Evolutionary conservation across 2,888 invertebrate species (phyloP), one percentile per base, ranked within the genome.

Genomic region (Drosophila dives): DNA sequence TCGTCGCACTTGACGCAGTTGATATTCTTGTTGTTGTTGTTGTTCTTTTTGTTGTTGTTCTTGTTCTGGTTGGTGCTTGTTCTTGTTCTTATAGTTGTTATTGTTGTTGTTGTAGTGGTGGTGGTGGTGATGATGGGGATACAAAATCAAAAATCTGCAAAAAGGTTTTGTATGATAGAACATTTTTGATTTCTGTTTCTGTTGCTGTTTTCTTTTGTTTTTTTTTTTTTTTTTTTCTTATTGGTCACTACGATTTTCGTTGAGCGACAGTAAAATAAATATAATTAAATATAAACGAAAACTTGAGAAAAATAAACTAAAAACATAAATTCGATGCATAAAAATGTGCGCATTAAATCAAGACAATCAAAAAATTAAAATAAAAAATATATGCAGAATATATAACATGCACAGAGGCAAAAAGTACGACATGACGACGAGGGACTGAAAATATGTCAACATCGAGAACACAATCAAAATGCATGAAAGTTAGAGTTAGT

Each of bases 61-160:
- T 69, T 77, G 67, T 62, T 80, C 74, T 65, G 75, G 80, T 40
- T 69, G 68, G 53, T 69, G 80, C 72, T 64, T 83, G 64, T 72
- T 81, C 72, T 67, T 85, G 71, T 74, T 86, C 75, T 77, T 75
- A 49, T 64, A 75, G 70, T 82, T 74, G 81, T 83, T 64, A 66
- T 85, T 76, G 77, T 80, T 72, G 82, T 78, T 77, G 77, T 74
- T 79, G 85, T 84, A 65, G 87, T 89, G 75, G 87, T 88, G 77
- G 81, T 89, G 77, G 75, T 89, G 72, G 81, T 85, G 90, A 86
- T 88, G 89, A 90, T 90, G 89, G 87, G 85, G 90, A 88, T 91
- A 90, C 84, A 91, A 91, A 91, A 91, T 91, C 91, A 91, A 91
- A 91, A 91, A 91, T 91, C 91, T 91, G 91, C 90, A 91, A 91